Evolutionary conservation across 2,113 vertebrate species (phyloP), one percentile per base, ranked within the genome.

Genomic region (Microcebus jonahi): DNA sequence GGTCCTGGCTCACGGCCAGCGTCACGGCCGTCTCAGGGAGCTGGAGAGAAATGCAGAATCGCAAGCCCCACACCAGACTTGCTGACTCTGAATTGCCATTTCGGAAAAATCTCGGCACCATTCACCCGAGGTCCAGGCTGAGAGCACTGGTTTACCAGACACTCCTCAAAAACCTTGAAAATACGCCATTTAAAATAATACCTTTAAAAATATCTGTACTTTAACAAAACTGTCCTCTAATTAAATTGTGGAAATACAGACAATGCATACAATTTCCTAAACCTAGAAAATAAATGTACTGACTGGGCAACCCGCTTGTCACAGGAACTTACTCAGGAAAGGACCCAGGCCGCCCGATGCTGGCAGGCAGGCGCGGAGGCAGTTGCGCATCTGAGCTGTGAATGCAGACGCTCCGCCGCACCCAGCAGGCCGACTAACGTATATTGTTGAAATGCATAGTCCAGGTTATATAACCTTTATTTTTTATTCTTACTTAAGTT

Each of bases 261-360:
- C 6, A 11, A 3, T 70, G 9, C 17, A 20, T 27, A 53, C 88
- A 29, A 96, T 82, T 98, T 97, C 59, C 48, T 82, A 96, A 97
- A 67, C 25, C 90, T 92, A 88, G 90, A 95, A 98, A 98, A 96
- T 94, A 97, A 96, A 97, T 1, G 75, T 55, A 61, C 86, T 95
- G 25, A 31, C 45, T 91, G 7, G 88, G 53, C 68, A 96, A 79
- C 3, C 12, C 25, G 86, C 84, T 53, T 87, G 81, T 59, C 59
- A 84, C 14, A 57, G 36, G 31, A 97, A 96, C 70, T 92, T 97
- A 98, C 97, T 92, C 96, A 85, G 73, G 93, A 97, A 98, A 96
- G 2, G 75, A 94, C 77, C 95, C 80, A 80, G 34, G 77, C 88
- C 79, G 88, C 34, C 48, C 75, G 95, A 59, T 73, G 21, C 48